A percentile compares a stretch with the other conserved stretches of the same genome.
These are phyloP conservation scores for Rhamphomyia laevipes DNA, from an alignment of 2,888 invertebrate species.

Conservation along the genomic window DNA sequence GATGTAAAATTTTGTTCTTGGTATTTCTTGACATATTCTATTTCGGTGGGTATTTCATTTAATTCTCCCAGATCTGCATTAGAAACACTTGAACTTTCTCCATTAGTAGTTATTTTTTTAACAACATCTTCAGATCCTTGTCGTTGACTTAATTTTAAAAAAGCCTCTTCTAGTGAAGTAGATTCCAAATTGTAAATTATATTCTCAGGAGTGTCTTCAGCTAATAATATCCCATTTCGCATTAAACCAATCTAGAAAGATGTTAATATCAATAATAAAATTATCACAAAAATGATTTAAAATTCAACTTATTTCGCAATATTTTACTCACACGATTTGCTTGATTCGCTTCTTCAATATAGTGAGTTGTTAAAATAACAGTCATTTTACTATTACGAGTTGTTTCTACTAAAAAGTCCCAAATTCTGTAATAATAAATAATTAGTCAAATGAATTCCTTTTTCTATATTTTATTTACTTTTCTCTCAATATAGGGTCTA, in stretches of 20 bases:
- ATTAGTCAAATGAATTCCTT: not conserved
- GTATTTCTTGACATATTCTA: conserved; percentile 14
- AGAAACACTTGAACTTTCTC: not conserved
- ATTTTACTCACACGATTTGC: conserved; percentile 54
- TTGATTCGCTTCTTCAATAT: conserved; percentile 83
- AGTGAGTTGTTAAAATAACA: conserved; percentile 88
- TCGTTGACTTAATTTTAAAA: conserved; percentile 61
- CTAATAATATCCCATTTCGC: conserved; percentile 71
- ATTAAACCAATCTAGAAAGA: conserved; percentile 73
- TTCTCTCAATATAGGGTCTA: conserved; percentile 79
- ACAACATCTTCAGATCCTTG: conserved; percentile 32
- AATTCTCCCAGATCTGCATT: conserved; percentile 17
- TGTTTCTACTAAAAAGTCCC: conserved; percentile 69
- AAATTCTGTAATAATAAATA: conserved; percentile 52
- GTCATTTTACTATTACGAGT: conserved; percentile 59
- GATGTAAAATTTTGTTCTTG: conserved; percentile 14
- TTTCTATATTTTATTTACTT: conserved; percentile 39
- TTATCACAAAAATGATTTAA: conserved; percentile 1
- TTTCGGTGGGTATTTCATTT: conserved; percentile 16
- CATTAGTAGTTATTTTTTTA: conserved; percentile 1
- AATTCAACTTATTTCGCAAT: not conserved
- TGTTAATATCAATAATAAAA: not conserved
- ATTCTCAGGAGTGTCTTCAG: conserved; percentile 68
- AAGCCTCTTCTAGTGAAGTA: conserved; percentile 74
- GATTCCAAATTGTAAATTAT: conserved; percentile 60